phyloP scores from a whole-genome alignment of 1,140 invertebrate genomes.

The Mactra quadrangularis region DNA sequence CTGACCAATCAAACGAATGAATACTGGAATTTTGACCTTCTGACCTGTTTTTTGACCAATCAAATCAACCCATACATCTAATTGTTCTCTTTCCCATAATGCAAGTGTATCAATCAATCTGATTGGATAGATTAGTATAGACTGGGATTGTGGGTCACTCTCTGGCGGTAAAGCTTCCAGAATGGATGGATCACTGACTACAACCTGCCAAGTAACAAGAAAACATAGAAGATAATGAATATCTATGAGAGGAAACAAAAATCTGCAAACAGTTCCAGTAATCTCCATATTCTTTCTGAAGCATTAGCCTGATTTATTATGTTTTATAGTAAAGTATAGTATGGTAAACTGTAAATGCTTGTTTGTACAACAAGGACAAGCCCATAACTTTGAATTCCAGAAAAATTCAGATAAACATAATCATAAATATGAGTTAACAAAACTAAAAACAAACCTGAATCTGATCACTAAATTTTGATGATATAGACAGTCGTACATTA shows the following conservation, averaged over 20 bases:
- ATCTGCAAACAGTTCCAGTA: too few relatives aligned
- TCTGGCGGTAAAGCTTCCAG: constrained; percentile 75
- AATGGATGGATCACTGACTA: constrained; percentile 76
- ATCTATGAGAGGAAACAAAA: too few relatives aligned
- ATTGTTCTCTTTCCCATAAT: constrained; percentile 75
- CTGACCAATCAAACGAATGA: constrained; percentile 77
- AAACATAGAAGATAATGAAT: too few relatives aligned
- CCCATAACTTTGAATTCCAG: too few relatives aligned
- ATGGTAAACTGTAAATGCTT: too few relatives aligned
- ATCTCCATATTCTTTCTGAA: too few relatives aligned
- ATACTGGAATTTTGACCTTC: constrained; percentile 75
- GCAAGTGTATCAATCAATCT: constrained; percentile 71
- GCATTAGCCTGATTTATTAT: too few relatives aligned
- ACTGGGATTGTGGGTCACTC: constrained; percentile 67
- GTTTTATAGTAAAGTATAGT: too few relatives aligned
- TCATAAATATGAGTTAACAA: too few relatives aligned
- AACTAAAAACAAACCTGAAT: constrained; percentile 77
- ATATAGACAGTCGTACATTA: constrained; percentile 72
- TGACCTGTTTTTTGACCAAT: constrained; percentile 75
- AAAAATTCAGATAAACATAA: too few relatives aligned
- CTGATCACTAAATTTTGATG: constrained; percentile 61
- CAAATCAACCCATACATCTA: constrained; percentile 76
- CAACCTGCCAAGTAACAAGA: constrained; percentile 65
- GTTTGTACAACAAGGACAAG: too few relatives aligned
- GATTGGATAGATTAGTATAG: constrained; percentile 74